Evolutionary conservation across 1,140 invertebrate species (phyloP).

Genomic region (Hirudo medicinalis): DNA sequence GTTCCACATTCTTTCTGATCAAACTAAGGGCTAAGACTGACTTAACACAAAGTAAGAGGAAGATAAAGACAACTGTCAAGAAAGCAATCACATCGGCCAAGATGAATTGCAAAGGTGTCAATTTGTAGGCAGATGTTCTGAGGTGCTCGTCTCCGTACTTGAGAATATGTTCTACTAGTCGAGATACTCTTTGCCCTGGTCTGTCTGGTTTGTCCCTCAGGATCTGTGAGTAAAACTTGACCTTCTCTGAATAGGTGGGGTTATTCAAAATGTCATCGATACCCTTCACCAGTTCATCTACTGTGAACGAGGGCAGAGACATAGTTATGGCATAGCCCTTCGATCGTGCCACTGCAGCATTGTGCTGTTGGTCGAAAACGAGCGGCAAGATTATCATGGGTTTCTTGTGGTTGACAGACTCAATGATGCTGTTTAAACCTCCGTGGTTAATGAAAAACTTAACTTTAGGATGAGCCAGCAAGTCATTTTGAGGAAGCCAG

Average conservation of each 20-base stretch:
- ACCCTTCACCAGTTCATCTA: neutral
- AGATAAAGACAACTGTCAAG: neutral
- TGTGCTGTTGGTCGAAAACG: neutral
- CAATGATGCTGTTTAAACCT: conserved; percentile 6
- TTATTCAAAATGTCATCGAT: neutral
- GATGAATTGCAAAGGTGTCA: conserved; percentile 2
- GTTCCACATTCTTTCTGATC: neutral
- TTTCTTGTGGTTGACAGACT: conserved; percentile 3
- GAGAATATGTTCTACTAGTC: neutral
- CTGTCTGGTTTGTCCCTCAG: neutral
- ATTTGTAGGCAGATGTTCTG: neutral
- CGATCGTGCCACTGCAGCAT: neutral
- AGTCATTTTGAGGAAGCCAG: conserved; percentile 11
- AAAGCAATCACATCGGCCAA: neutral
- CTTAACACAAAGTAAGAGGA: neutral
- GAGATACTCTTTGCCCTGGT: neutral
- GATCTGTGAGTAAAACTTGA: neutral
- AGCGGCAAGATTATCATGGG: neutral
- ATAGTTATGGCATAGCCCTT: conserved; percentile 12
- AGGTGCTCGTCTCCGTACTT: conserved; percentile 7
- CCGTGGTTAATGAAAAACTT: conserved; percentile 11
- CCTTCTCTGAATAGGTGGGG: conserved; percentile 3
- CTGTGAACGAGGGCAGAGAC: neutral
- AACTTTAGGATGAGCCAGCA: neutral
- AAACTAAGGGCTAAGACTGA: neutral